Evolutionary conservation across 2,113 vertebrate species (phyloP).

Genomic region (Psittacula cyanocephala): DNA sequence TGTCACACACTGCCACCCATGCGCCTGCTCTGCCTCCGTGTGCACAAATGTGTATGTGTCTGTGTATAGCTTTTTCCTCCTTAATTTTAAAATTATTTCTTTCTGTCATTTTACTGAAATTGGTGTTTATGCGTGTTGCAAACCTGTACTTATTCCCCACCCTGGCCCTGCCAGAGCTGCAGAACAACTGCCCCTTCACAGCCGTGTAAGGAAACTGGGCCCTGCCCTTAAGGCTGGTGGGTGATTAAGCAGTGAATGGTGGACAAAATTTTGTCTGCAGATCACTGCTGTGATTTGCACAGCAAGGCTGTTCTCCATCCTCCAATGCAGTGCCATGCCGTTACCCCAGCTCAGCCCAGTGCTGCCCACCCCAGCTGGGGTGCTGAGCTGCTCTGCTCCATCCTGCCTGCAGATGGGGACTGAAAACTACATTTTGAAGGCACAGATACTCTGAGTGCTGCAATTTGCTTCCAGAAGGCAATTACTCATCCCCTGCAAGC

Average conservation of each 20-base stretch:
- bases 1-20: rapidly evolving
- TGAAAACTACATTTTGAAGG: constrained; percentile 35
- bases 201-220: not conserved
- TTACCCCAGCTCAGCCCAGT: not conserved
- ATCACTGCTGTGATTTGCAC: not conserved
- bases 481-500: not conserved
- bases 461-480: not conserved
- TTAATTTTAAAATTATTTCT: not conserved
- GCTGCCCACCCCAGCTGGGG: not conserved
- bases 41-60: rapidly evolving
- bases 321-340: not conserved
- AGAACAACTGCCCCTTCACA: not conserved
- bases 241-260: not conserved
- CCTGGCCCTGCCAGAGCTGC: not conserved
- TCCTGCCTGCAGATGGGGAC: constrained; percentile 64
- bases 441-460: not conserved
- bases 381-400: constrained; percentile 43
- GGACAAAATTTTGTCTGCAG: not conserved
- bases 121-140: not conserved
- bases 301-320: not conserved
- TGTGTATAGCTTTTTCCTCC: not conserved
- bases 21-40: not conserved
- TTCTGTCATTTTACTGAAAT: not conserved
- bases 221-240: not conserved
- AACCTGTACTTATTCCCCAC: not conserved